Evolutionary conservation across 2,797 vertebrate genomes (phyloP).

Genomic region (Schizothorax lantsangensis): DNA sequence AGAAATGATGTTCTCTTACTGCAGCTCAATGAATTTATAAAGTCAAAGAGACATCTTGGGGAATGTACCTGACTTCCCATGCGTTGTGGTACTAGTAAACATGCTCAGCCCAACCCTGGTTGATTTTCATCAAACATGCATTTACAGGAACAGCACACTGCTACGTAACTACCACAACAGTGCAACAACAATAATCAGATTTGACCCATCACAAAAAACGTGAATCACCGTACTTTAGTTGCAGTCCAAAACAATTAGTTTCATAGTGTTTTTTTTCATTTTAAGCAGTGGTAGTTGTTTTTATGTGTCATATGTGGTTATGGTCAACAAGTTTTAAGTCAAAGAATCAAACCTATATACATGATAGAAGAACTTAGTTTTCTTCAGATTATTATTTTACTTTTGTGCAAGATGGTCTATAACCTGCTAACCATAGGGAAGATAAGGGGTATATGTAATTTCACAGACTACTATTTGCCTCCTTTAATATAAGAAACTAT

Average conservation of each 20-base stretch:
- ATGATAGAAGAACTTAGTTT: neutral
- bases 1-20: no score
- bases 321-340: neutral
- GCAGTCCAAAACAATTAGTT: neutral
- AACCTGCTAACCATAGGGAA: neutral
- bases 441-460: neutral
- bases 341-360: neutral
- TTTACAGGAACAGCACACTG: neutral
- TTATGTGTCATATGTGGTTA: neutral
- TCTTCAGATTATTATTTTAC: neutral
- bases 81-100: neutral
- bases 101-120: neutral
- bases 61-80: neutral
- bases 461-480: neutral
- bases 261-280: neutral
- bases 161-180: neutral
- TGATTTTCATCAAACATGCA: accelerated
- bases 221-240: neutral
- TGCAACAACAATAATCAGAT: neutral
- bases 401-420: neutral
- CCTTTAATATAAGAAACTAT: neutral
- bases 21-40: neutral
- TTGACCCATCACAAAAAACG: neutral
- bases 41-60: neutral
- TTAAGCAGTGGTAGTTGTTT: neutral